Evolutionary conservation across 2,797 vertebrate genomes (phyloP).

Genomic region (Xenentodon cancila): DNA sequence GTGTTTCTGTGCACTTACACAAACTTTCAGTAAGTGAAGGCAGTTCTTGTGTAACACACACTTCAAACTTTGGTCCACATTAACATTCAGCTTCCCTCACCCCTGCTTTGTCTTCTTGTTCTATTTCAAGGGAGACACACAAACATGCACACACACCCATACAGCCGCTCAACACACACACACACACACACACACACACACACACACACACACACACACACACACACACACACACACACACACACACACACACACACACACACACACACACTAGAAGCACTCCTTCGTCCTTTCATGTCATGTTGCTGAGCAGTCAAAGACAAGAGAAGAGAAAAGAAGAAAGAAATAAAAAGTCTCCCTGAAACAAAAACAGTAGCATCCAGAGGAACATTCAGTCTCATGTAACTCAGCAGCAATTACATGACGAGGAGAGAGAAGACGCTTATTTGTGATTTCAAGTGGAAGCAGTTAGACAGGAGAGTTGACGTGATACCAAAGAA

Average conservation of each 20-base stretch:
- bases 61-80: slow-evolving; percentile 40
- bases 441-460: slow-evolving; percentile 51
- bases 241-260: background rate
- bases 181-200: slow-evolving; percentile 1
- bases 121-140: slow-evolving; percentile 43
- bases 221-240: slow-evolving; percentile 5
- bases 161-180: background rate
- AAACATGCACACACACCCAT: slow-evolving; percentile 11
- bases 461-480: slow-evolving; percentile 32
- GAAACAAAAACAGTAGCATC: slow-evolving; percentile 48
- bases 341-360: slow-evolving; percentile 47
- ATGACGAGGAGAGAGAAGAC: slow-evolving; percentile 34
- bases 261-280: slow-evolving; percentile 23
- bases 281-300: slow-evolving; percentile 66
- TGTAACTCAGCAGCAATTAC: slow-evolving; percentile 62
- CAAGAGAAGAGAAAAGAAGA: slow-evolving; percentile 43
- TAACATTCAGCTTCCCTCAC: slow-evolving; percentile 43
- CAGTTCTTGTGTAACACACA: slow-evolving; percentile 9
- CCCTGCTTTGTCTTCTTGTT: slow-evolving; percentile 31
- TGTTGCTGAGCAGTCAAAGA: slow-evolving; percentile 59
- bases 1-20: slow-evolving; percentile 40
- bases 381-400: slow-evolving; percentile 43
- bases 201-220: slow-evolving; percentile 19
- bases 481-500: slow-evolving; percentile 50
- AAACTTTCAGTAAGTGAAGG: slow-evolving; percentile 12